Evolutionary conservation across 1,140 invertebrate species (phyloP).

Genomic region (Pissodes strobi): DNA sequence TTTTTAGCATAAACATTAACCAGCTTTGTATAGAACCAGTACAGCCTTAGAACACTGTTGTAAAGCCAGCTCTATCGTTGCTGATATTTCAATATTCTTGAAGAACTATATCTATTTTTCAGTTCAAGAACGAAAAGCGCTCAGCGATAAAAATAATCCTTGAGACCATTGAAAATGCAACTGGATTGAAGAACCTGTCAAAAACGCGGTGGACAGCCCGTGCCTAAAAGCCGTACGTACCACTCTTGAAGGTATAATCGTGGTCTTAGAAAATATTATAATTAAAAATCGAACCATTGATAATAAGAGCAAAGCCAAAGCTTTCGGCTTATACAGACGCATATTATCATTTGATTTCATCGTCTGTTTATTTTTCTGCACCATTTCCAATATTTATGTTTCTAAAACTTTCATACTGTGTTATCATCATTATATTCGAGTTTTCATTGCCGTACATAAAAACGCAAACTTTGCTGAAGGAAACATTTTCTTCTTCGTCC

Average conservation of each 20-base stretch:
- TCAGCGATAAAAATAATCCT: background rate
- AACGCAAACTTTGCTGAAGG: too few relatives aligned
- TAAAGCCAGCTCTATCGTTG: background rate
- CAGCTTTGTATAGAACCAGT: too few relatives aligned
- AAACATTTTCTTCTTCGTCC: too few relatives aligned
- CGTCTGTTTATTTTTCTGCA: background rate
- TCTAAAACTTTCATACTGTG: too few relatives aligned
- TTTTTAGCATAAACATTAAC: too few relatives aligned
- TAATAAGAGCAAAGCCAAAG: background rate
- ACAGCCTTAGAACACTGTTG: background rate
- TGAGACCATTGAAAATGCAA: background rate
- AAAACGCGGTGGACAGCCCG: conserved; percentile 2
- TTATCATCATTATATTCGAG: too few relatives aligned
- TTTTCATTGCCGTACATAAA: too few relatives aligned
- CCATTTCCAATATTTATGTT: too few relatives aligned
- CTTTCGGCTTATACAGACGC: background rate
- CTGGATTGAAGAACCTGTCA: background rate
- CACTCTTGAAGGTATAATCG: background rate
- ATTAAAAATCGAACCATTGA: background rate
- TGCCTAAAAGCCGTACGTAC: background rate
- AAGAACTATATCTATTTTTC: background rate
- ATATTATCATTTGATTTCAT: background rate
- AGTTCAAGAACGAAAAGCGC: background rate
- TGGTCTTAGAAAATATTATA: background rate
- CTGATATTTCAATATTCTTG: background rate